Evolutionary conservation across 1,140 invertebrate genomes (phyloP), one percentile per base, ranked within the genome.

Genomic region (Copidosoma floridanum): DNA sequence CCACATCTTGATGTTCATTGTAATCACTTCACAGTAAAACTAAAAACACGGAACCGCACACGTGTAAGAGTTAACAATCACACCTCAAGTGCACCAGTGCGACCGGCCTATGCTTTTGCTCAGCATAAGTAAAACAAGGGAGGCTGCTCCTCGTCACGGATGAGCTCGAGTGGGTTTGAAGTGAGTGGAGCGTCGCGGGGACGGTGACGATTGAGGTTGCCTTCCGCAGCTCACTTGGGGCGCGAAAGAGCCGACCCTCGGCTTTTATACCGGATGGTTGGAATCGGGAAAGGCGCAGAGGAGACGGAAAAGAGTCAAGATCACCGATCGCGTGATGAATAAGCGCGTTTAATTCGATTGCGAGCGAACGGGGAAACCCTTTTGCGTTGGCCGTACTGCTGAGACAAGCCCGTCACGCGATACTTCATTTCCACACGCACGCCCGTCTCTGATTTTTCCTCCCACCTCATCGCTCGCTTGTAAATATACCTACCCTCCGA

Each of bases 181-280:
- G 76, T 76, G 76, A 80, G 77, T n/a, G n/a, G n/a, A n/a, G n/a
- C n/a, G n/a, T 73, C 76, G 73, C 74, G 76, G 71, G 61, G n/a
- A n/a, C n/a, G n/a, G 55, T 67, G 63, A 73, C 63, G 61, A 64
- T 63, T 68, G 70, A 68, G 57, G 44, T 57, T 63, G 68, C 74
- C 71, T 73, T 72, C 77, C 74, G 74, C 77, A 75, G 68, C 74
- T 80, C 77, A 79, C 78, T 81, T 77, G 67, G 56, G 44, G 26
- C 18, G 20, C 21, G 7, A 27, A 18, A 24, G 29, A 26, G 12
- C 38, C 47, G 54, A 66, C 51, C 65, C 64, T 61, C 63, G 63
- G 64, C 71, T 77, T 79, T 78, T 78, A 79, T 80, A 79, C 65
- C 62, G 61, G 29, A 27, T 18, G 24, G 37, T n/a, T n/a, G n/a